Conservation (phyloP, 2,797 vertebrate genomes). For the Zalophus californianus region DNA sequence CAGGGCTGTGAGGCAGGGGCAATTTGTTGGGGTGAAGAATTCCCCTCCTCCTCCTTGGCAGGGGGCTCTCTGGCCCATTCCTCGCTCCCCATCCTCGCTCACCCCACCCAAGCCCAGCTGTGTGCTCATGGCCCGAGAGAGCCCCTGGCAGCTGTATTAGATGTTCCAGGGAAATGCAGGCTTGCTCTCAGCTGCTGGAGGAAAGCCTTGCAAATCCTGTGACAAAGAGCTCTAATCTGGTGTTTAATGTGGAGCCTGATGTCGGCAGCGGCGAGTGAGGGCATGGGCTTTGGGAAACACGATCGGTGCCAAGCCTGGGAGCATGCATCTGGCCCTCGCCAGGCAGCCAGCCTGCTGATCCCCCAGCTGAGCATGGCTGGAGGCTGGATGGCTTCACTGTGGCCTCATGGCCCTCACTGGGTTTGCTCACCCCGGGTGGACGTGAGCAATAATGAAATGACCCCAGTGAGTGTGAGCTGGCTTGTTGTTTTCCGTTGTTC, state of each 20-base stretch:
- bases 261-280: accelerated
- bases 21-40: neutral
- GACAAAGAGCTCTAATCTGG: neutral
- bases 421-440: neutral
- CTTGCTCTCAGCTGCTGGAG: neutral
- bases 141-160: neutral
- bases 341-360: neutral
- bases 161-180: neutral
- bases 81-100: no score
- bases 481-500: neutral
- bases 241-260: neutral
- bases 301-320: neutral
- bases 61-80: neutral
- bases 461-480: neutral
- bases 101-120: neutral
- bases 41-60: neutral
- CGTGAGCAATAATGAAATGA: neutral
- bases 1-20: accelerated
- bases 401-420: neutral
- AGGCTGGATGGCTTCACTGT: neutral
- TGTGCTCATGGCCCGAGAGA: accelerated
- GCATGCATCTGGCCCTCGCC: neutral
- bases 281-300: neutral
- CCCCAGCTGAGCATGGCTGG: neutral
- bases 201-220: neutral